Percentiles rank a stretch among this genome's conserved stretches.
Evolutionary conservation across 64 coral and sea anemone genomes (phyloP).

Genomic region (Hydrozoanthus tunicans): DNA sequence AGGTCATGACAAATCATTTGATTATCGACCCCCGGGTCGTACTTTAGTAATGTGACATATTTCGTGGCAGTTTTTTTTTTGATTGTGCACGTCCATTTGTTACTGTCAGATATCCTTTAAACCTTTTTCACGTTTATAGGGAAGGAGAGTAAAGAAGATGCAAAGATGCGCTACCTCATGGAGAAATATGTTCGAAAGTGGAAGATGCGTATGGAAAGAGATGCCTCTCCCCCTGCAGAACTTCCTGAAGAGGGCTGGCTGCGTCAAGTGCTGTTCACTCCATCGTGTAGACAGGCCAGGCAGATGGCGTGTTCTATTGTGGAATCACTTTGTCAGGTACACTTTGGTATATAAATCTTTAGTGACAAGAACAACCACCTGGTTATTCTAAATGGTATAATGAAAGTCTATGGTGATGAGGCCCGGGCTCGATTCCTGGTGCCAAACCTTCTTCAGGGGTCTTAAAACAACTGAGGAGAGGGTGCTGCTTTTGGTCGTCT

Average conservation of each 20-base stretch:
- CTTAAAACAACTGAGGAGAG: no score
- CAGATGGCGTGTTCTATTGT: conserved; percentile 96
- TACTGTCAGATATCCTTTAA: neutral
- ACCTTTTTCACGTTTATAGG: neutral
- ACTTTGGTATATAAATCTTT: neutral
- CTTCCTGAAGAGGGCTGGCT: conserved; percentile 87
- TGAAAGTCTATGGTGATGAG: no score
- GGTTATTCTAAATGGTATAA: no score
- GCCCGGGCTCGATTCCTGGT: no score
- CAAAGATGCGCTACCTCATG: conserved; percentile 71
- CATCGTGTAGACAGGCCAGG: conserved; percentile 83
- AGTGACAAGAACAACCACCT: no score
- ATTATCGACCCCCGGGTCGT: no score
- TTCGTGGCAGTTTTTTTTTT: neutral
- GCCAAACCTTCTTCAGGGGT: no score
- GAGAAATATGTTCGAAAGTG: conserved; percentile 77
- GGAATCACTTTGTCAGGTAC: conserved; percentile 96
- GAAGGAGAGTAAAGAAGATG: conserved; percentile 76
- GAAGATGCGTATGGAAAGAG: conserved; percentile 64
- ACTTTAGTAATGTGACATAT: no score
- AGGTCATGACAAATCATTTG: no score
- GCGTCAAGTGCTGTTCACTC: conserved; percentile 90
- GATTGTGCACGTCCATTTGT: neutral
- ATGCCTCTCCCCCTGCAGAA: conserved; percentile 47
- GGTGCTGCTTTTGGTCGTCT: no score